Evolutionary conservation across 2,113 vertebrate genomes (phyloP), one percentile per base, ranked within the genome.

Genomic region (Megaleporinus macrocephalus): DNA sequence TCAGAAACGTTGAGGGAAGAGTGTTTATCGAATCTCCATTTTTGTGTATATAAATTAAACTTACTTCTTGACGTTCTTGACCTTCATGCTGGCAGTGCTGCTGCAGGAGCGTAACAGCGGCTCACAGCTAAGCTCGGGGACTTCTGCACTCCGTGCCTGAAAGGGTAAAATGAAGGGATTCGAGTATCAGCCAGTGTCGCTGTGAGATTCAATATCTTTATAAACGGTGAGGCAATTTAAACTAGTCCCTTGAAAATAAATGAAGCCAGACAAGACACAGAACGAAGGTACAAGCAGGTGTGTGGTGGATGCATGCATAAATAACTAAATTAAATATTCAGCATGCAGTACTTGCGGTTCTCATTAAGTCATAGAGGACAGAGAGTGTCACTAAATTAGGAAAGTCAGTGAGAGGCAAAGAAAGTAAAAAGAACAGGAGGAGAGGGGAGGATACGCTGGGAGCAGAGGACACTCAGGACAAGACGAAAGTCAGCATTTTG

Each of bases 41-140:
- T 70, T n/a, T 59, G 27, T 26, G 44, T 72, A 6, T 74, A 57
- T 29, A 49, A 51, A 49, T 3, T 41, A 51, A 20, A 93, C 97
- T 96, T 93, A 99, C 98, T 98, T 99, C 92, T 99, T 99, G 36
- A 98, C 94, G 14, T 97, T 97, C 91, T 98, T 99, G 86, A 99
- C 95, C 89, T 99, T 99, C 96, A 98, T 99, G 88, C 97, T 98
- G 30, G 97, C 97, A 0, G 97, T 98, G 89, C 95, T 97, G 92
- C 96, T 94, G 53, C 95, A 95, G 4, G 96, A 95, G 26, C 97
- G 94, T 76, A 98, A 95, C 1, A 96, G 93, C 53, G 96, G 88
- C 81, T 98, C 97, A 14, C 94, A 90, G 5, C 94, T 87, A 80
- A 98, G 93, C 87, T 98, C 97, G 0, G 97, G 97, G 81, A 99